phyloP scores from a whole-genome alignment of 30 jellyfish, hydroid and myxozoan genomes.

The Phacellophora camtschatica region DNA sequence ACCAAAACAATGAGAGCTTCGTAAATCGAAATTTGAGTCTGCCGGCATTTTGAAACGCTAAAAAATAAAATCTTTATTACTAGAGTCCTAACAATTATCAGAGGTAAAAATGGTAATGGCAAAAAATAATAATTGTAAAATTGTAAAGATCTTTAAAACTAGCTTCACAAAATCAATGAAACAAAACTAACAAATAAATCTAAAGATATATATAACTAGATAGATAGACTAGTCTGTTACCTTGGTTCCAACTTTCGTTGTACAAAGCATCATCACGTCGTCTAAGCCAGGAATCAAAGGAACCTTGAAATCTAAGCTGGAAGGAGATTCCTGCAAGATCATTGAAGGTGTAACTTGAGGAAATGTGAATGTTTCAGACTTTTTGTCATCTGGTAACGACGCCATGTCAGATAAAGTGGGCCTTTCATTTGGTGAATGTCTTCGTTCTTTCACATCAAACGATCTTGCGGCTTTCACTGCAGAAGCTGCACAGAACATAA shows the following conservation, averaged over 20 bases:
- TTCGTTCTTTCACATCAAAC: not conserved
- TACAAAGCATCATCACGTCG: constrained; percentile 59
- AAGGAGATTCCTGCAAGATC: constrained; percentile 62
- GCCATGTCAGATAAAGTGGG: not conserved
- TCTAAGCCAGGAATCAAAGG: constrained; percentile 79
- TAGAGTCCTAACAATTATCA: not conserved
- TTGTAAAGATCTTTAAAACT: too few species aligned
- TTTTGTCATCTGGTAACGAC: constrained; percentile 23
- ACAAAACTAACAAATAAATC: too few species aligned
- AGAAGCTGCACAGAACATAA: not conserved
- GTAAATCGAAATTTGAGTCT: constrained; percentile 74
- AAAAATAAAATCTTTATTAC: not conserved
- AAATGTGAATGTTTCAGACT: constrained; percentile 38
- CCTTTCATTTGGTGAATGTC: not conserved
- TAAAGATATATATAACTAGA: too few species aligned
- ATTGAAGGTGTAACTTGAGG: constrained; percentile 87
- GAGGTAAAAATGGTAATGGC: not conserved
- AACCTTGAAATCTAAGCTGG: constrained; percentile 81
- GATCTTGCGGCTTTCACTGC: not conserved
- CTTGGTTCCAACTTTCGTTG: constrained; percentile 93
- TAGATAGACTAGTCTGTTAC: too few species aligned
- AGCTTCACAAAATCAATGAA: too few species aligned
- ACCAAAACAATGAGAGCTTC: constrained; percentile 55
- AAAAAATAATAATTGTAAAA: too few species aligned
- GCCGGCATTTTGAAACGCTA: constrained; percentile 77